A percentile compares a stretch with the other conserved stretches of the same genome.
These are phyloP conservation scores for Sinella curviseta DNA, from an alignment of 1,140 invertebrate species.

Conservation along the genomic window DNA sequence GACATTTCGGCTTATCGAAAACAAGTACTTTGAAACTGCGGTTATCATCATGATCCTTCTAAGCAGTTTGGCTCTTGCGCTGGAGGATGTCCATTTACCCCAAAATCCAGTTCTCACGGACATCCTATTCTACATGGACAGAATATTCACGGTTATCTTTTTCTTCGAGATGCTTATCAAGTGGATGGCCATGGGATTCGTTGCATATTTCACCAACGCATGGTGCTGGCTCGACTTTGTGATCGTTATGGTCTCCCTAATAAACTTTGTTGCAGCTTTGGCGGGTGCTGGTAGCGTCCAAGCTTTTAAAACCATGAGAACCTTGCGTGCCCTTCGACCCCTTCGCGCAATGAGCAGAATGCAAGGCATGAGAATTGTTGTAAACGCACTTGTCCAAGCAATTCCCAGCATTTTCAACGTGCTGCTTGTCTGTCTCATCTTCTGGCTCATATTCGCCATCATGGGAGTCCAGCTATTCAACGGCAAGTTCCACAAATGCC, in stretches of 20 bases:
- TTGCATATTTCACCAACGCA: slow-evolving; percentile 17
- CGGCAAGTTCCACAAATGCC: slow-evolving; percentile 91
- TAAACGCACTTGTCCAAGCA: slow-evolving; percentile 89
- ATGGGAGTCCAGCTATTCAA: slow-evolving; percentile 64
- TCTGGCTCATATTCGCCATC: slow-evolving; percentile 89
- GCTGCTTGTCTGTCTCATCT: slow-evolving; percentile 74
- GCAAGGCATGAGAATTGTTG: slow-evolving; percentile 95
- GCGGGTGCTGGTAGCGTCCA: slow-evolving; percentile 90
- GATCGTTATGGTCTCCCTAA: slow-evolving; percentile 83
- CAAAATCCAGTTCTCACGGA: slow-evolving; percentile 84
- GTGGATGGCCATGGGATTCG: slow-evolving; percentile 73
- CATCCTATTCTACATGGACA: slow-evolving; percentile 92
- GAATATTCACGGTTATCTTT: slow-evolving; percentile 96
- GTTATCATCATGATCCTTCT: slow-evolving; percentile 96
- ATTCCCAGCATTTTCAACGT: slow-evolving; percentile 95
- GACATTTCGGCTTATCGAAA: slow-evolving; percentile 91
- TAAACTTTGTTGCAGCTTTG: slow-evolving; percentile 93
- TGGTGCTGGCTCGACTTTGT: slow-evolving; percentile 92
- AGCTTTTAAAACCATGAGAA: slow-evolving; percentile 97
- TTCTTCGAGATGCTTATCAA: slow-evolving; percentile 98
- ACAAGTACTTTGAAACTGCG: slow-evolving; percentile 98
- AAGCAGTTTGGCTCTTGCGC: slow-evolving; percentile 92
- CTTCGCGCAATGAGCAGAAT: slow-evolving; percentile 93
- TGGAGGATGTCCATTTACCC: slow-evolving; percentile 92
- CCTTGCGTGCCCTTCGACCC: slow-evolving; percentile 87